Evolutionary conservation across 2,113 vertebrate genomes (phyloP).

Genomic region (Thunnus maccoyii): DNA sequence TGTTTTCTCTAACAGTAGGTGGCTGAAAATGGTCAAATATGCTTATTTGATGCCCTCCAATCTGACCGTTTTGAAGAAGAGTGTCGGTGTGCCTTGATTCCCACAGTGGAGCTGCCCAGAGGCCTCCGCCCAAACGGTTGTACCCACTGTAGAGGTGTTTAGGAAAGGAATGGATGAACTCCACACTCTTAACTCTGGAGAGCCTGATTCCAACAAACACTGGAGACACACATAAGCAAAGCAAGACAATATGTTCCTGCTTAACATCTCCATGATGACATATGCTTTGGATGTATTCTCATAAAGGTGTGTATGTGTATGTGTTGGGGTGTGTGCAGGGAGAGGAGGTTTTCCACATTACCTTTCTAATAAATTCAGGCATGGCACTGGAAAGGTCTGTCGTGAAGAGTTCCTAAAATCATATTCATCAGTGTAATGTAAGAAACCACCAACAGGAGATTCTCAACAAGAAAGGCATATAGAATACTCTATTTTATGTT

Average conservation of each 20-base stretch:
- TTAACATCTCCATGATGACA: background rate
- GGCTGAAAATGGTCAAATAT: background rate
- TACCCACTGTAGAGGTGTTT: conserved; percentile 77
- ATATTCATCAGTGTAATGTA: conserved; percentile 27
- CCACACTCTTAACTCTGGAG: conserved; percentile 81
- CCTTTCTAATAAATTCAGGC: conserved; percentile 76
- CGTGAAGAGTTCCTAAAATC: conserved; percentile 81
- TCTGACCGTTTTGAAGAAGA: conserved; percentile 87
- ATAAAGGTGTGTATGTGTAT: background rate
- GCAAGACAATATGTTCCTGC: background rate
- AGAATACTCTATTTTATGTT: background rate
- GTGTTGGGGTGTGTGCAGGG: too few relatives aligned
- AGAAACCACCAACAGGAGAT: background rate
- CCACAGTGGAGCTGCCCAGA: conserved; percentile 72
- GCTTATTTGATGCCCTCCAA: background rate
- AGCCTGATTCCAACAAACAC: conserved; percentile 69
- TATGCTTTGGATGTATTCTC: background rate
- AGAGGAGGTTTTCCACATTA: conserved; percentile 35
- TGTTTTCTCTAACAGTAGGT: too few relatives aligned
- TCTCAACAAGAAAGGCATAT: background rate
- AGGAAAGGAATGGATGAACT: conserved; percentile 80
- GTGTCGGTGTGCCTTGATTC: conserved; percentile 14
- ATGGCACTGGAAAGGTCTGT: conserved; percentile 42
- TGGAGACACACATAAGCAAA: conserved; percentile 49
- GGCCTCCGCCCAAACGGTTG: conserved; percentile 65